Conservation (phyloP, 1,140 invertebrate genomes). For the Drosophila pachea region DNA sequence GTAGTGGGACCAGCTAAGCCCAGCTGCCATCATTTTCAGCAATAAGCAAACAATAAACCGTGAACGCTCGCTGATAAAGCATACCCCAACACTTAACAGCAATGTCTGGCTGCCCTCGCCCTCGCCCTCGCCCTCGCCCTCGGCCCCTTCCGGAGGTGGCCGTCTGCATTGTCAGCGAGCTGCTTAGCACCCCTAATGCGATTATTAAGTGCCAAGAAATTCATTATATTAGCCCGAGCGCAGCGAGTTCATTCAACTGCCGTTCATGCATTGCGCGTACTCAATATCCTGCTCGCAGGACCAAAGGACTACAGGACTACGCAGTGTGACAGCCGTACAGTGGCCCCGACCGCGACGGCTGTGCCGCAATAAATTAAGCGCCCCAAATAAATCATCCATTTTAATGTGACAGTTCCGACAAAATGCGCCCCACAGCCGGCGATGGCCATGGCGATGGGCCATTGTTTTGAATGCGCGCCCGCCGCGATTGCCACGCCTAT, state of each 20-base stretch:
- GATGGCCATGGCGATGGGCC: constrained; percentile 15
- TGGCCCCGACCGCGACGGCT: constrained; percentile 31
- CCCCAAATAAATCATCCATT: constrained; percentile 76
- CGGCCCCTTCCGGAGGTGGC: background rate
- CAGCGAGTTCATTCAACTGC: constrained; percentile 37
- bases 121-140: background rate
- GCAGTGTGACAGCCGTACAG: too few relatives aligned
- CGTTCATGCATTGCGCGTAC: constrained; percentile 72
- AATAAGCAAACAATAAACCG: constrained; percentile 74
- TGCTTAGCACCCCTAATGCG: constrained; percentile 71
- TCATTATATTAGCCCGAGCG: constrained; percentile 64
- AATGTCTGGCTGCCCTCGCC: background rate
- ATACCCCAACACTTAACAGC: background rate
- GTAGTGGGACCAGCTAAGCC: too few relatives aligned
- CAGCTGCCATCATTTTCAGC: constrained; percentile 52
- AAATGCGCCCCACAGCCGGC: constrained; percentile 33
- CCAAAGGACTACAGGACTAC: too few relatives aligned
- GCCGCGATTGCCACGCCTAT: constrained; percentile 1
- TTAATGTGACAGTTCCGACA: constrained; percentile 77
- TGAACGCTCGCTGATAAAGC: constrained; percentile 61
- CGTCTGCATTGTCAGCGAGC: constrained; percentile 56
- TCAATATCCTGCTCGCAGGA: constrained; percentile 61
- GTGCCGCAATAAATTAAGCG: constrained; percentile 72
- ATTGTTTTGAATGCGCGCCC: constrained; percentile 45
- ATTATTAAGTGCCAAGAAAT: constrained; percentile 77